A percentile compares a stretch with the other conserved stretches of the same genome.
Evolutionary conservation across 2,888 invertebrate genomes (phyloP).

Genomic region (Eupeodes latifasciatus): DNA sequence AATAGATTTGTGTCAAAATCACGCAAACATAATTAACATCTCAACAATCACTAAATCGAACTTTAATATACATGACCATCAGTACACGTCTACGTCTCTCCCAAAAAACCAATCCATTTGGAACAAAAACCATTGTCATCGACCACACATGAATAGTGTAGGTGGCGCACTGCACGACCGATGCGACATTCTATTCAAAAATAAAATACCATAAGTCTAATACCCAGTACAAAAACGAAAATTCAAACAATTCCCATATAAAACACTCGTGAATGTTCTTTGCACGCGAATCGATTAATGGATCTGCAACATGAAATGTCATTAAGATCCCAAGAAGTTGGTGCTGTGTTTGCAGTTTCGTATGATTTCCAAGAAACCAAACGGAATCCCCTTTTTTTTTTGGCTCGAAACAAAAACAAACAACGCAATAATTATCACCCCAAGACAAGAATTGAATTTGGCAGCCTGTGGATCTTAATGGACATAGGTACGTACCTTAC

Average conservation of each 20-base stretch:
- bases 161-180: conserved; percentile 12
- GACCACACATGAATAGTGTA: conserved; percentile 40
- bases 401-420: neutral
- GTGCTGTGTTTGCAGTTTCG: neutral
- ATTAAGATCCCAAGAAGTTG: conserved; percentile 30
- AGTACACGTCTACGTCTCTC: neutral
- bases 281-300: conserved; percentile 59
- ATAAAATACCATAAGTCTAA: conserved; percentile 14
- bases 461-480: neutral
- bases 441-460: conserved; percentile 7
- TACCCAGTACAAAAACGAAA: neutral
- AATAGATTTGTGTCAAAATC: conserved; percentile 75
- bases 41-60: no score
- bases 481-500: neutral
- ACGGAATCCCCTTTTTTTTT: neutral
- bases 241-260: conserved; percentile 9
- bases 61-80: neutral
- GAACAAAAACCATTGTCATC: neutral
- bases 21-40: no score
- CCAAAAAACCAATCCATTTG: neutral
- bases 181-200: neutral
- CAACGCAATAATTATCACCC: conserved; percentile 39
- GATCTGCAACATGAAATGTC: conserved; percentile 49
- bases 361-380: conserved; percentile 31
- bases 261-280: conserved; percentile 30